Base-by-base conservation (phyloP, 2,797 vertebrate species). In the Sebastes matsubarae region DNA sequence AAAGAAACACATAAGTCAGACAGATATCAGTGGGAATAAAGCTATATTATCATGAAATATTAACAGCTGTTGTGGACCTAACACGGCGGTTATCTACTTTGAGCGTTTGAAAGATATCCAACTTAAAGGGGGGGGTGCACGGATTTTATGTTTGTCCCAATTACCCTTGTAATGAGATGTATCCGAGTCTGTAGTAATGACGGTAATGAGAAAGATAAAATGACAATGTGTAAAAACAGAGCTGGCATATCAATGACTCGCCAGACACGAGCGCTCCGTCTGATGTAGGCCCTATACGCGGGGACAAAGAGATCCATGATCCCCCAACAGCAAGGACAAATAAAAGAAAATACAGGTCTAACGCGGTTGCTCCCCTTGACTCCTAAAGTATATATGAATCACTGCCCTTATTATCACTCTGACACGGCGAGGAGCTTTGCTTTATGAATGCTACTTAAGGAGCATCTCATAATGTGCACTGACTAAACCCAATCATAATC, bases 131-230 rank as follows among this genome's bases (percentile, higher is more conserved):
- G 75, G 24, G 50, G 50, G 34, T 7, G 32, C 22, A 71, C 16
- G 8, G 88, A 95, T 94, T 95, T 96, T 87, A 96, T 95, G 96
- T 97, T 97, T 97, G 96, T 97, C 96, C 96, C 96, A 97, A 97
- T 98, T 97, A 97, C 97, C 97, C 96, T 97, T 97, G 96, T 96
- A 96, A 97, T 94, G 90, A 97, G 96, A 97, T 95, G 95, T 97
- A 97, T 96, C 95, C 90, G 93, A 95, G 92, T 87, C 93, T 91
- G 94, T 95, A 95, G 96, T 97, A 97, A 96, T 97, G 96, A 96
- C 94, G 95, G 94, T 97, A 97, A 98, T 97, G 97, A 97, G 93
- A 91, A 90, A 94, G 95, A 95, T 95, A 91, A 94, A 95, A 91
- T 94, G 93, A 97, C 96, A 96, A 96, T 94, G 94, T 94, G 95